Base-by-base conservation (phyloP, 2,888 invertebrate genomes). In the Eupithecia tripunctaria region DNA sequence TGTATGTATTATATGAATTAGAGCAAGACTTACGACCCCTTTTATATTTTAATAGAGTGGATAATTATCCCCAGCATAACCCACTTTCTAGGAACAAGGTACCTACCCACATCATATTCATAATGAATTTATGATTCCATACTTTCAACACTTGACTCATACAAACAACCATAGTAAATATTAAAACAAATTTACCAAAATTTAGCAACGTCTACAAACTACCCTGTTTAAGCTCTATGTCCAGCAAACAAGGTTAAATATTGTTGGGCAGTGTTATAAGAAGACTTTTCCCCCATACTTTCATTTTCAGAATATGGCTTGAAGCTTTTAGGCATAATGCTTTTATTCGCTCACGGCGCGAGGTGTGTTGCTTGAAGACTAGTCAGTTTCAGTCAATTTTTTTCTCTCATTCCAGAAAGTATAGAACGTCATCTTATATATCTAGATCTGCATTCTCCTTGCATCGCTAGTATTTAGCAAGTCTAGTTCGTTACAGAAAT, bases 131-230 rank as follows among this genome's bases (percentile, higher is more conserved):
- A 43, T 29, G 15, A 14, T 51, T 38, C 62, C 29, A 59, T 68
- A 73, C 47, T 73, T 73, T 63, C 51, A 70, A 60, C 65, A 43
- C 73, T 66, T 69, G 51, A 36, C 69, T 47, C 43, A 43, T 43
- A 43, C 43, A 43, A 18, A 43, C 43, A 43, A 18, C 72, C 76
- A 67, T 72, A 71, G 67, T 74, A 74, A 78, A 76, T 74, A 72
- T 75, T 76, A 75, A 78, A 71, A 72, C 70, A 56, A 43, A 68
- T 74, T 66, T 71, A 51, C 66, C 47, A 65, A 73, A 73, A 43
- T 73, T 70, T 68, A 67, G 64, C 67, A 64, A 29, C 32, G 66
- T 71, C 59, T 18, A 14, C 8, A 36, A 36, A n/a, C 63, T 21
- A 67, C 60, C 68, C 2, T 38, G 32, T 67, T 70, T 59, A 18